These are phyloP conservation scores for Sinodicranocentrus sp. DNA, from an alignment of 2,888 invertebrate species.

Conservation along the genomic window DNA sequence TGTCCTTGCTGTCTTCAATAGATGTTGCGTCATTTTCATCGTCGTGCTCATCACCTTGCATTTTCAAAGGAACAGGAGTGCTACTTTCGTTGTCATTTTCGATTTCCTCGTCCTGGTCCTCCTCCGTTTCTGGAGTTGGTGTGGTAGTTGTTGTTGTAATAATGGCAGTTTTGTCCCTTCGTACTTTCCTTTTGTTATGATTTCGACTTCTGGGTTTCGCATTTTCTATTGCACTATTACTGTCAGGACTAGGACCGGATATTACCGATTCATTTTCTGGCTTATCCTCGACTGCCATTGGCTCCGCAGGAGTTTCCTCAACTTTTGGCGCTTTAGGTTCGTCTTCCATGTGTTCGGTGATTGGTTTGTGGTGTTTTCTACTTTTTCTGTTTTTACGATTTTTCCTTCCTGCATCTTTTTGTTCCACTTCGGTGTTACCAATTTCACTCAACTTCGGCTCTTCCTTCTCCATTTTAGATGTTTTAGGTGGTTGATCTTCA, in stretches of 20 bases:
- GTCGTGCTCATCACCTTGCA: background rate
- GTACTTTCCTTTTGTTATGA: slow-evolving; percentile 29
- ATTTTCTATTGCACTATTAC: background rate
- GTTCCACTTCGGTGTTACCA: background rate
- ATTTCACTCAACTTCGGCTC: slow-evolving; percentile 1
- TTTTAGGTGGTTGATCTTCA: slow-evolving; percentile 6
- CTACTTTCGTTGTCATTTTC: slow-evolving; percentile 10
- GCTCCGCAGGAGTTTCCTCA: background rate
- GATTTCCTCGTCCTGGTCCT: slow-evolving; percentile 21
- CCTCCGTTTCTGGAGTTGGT: slow-evolving; percentile 5
- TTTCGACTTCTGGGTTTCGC: background rate
- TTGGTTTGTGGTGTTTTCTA: slow-evolving; percentile 12
- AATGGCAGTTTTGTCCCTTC: slow-evolving; percentile 16
- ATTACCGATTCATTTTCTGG: no score
- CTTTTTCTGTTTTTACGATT: no score
- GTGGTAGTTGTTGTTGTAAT: slow-evolving; percentile 34
- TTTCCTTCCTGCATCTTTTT: slow-evolving; percentile 24
- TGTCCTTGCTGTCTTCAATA: slow-evolving; percentile 33
- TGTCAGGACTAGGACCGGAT: no score
- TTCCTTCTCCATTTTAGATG: slow-evolving; percentile 27
- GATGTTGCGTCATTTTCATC: background rate
- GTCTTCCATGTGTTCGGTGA: background rate
- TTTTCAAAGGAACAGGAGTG: background rate
- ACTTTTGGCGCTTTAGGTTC: slow-evolving; percentile 3
- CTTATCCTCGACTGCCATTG: slow-evolving; percentile 13